These are phyloP conservation scores for Simalia tracyae DNA, from an alignment of 2,797 vertebrate species.

Conservation along the genomic window DNA sequence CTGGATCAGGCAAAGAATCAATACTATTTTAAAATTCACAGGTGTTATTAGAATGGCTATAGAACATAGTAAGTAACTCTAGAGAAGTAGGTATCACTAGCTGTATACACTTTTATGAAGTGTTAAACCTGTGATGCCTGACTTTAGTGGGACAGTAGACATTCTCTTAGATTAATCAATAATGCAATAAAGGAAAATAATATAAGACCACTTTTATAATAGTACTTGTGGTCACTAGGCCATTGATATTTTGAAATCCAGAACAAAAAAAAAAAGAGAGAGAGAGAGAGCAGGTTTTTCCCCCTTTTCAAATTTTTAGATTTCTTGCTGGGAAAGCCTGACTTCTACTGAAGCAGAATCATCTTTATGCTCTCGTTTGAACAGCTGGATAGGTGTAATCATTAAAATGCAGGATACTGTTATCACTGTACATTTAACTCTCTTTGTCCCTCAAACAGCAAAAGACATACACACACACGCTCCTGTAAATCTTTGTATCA, in stretches of 20 bases:
- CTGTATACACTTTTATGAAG: not conserved
- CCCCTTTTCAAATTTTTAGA: constrained; percentile 56
- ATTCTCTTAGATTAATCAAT: constrained; percentile 25
- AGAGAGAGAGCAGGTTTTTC: constrained; percentile 37
- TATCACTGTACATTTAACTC: constrained; percentile 70
- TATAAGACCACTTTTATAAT: not conserved
- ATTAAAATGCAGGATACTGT: constrained; percentile 82
- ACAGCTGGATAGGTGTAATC: constrained; percentile 73
- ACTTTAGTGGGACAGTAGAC: constrained; percentile 21
- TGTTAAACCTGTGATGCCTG: constrained; percentile 17
- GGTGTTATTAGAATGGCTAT: not conserved
- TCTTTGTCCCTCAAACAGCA: constrained; percentile 49
- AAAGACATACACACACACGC: not conserved
- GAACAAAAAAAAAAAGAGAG: constrained; percentile 34
- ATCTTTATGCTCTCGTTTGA: constrained; percentile 81
- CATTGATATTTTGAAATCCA: constrained; percentile 43
- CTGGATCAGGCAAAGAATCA: not conserved
- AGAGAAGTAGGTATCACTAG: rapidly evolving
- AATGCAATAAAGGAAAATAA: constrained; percentile 29
- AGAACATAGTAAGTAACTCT: not conserved
- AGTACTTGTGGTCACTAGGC: constrained; percentile 12
- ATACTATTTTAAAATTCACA: not conserved
- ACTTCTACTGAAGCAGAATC: constrained; percentile 80
- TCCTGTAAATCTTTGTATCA: constrained; percentile 20
- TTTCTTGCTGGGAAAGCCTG: constrained; percentile 66